These are phyloP conservation scores for Anneissia japonica DNA, from an alignment of 35 echinoderm and acorn worm species.

Conservation along the genomic window DNA sequence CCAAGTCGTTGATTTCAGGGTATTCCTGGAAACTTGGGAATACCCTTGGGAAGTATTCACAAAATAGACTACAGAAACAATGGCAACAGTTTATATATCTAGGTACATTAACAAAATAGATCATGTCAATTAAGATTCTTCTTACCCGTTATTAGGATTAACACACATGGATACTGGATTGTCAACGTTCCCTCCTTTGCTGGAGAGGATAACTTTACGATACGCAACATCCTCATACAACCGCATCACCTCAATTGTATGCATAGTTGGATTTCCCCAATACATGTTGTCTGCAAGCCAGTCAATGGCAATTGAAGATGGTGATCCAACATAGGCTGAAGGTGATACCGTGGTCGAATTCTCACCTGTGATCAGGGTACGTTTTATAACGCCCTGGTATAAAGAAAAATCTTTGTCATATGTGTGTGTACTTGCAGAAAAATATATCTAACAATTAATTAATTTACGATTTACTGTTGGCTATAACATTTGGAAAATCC, in stretches of 20 bases:
- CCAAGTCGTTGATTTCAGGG: too few relatives aligned
- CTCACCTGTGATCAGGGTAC: slow-evolving; percentile 14
- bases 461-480: too few relatives aligned
- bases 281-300: slow-evolving; percentile 57
- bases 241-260: slow-evolving; percentile 78
- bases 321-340: slow-evolving; percentile 40
- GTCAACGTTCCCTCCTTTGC: slow-evolving; percentile 12
- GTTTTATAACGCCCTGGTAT: slow-evolving; percentile 31
- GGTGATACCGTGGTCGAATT: slow-evolving; percentile 36
- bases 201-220: slow-evolving; percentile 24
- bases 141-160: slow-evolving; percentile 59
- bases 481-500: too few relatives aligned
- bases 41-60: too few relatives aligned
- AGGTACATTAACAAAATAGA: too few relatives aligned
- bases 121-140: too few relatives aligned
- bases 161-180: slow-evolving; percentile 50
- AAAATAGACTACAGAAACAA: too few relatives aligned
- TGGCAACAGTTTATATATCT: too few relatives aligned
- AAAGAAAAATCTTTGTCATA: too few relatives aligned
- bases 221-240: slow-evolving; percentile 52
- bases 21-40: too few relatives aligned
- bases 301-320: slow-evolving; percentile 52
- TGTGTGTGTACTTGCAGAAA: neutral
- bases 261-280: slow-evolving; percentile 54
- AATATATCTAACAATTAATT: too few relatives aligned